A percentile compares a stretch with the other conserved stretches of the same genome.
Evolutionary conservation across 2,113 vertebrate species (phyloP).

Genomic region (Gracilinanus agilis): DNA sequence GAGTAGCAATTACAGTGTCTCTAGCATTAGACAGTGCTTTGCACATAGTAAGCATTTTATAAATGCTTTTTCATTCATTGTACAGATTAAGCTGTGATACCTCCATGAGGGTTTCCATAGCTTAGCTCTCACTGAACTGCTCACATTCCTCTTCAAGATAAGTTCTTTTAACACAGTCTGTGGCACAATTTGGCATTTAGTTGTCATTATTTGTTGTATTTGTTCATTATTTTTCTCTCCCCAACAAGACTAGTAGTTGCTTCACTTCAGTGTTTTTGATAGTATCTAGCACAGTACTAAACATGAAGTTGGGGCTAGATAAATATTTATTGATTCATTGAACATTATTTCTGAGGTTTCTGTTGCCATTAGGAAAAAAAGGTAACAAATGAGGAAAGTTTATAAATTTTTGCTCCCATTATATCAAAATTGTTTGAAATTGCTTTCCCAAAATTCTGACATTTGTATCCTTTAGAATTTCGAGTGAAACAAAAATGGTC

Average conservation of each 20-base stretch:
- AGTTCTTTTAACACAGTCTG: background rate
- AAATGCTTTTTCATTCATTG: background rate
- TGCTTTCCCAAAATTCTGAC: background rate
- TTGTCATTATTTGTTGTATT: background rate
- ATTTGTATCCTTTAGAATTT: slow-evolving; percentile 10
- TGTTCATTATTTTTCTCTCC: background rate
- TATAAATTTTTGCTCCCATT: background rate
- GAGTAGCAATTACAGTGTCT: background rate
- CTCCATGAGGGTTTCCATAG: background rate
- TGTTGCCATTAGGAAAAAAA: background rate
- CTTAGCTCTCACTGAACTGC: background rate
- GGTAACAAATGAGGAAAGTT: background rate
- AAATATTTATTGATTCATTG: background rate
- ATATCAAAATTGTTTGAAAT: background rate
- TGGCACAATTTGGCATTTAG: background rate
- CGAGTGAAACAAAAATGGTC: slow-evolving; percentile 43
- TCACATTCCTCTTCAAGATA: background rate
- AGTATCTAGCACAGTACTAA: background rate
- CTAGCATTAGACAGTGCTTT: background rate
- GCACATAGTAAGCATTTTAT: background rate
- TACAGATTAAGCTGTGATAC: background rate
- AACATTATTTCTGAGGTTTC: background rate
- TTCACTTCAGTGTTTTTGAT: background rate
- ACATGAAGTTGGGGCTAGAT: background rate
- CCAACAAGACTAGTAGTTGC: background rate